Percentiles rank a stretch among this genome's conserved stretches.
These are phyloP conservation scores for Drosophila prostipennis DNA, from an alignment of 2,888 invertebrate genomes.

Conservation along the genomic window DNA sequence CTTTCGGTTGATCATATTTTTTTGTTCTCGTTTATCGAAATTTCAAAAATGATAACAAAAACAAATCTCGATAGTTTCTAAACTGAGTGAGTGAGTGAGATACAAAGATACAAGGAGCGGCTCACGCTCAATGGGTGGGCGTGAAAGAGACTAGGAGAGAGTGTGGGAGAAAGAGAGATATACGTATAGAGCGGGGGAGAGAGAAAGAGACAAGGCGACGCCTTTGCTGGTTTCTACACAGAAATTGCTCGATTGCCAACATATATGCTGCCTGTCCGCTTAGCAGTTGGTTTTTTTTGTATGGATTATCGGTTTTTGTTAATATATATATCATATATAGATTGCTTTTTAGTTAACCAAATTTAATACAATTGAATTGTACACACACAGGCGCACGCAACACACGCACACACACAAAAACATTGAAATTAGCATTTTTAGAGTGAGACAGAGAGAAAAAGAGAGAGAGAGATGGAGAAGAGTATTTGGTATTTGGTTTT, in stretches of 20 bases:
- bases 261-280: constrained; percentile 85
- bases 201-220: constrained; percentile 10
- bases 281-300: constrained; percentile 63
- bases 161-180: constrained; percentile 10
- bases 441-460: constrained; percentile 28
- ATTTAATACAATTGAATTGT: constrained; percentile 80
- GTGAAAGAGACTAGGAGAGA: constrained; percentile 28
- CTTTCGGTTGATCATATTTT: constrained; percentile 10
- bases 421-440: constrained; percentile 73
- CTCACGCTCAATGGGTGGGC: constrained; percentile 23
- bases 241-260: constrained; percentile 85
- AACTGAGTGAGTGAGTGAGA: constrained; percentile 24
- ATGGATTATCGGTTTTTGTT: constrained; percentile 37
- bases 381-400: constrained; percentile 57
- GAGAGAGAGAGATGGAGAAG: constrained; percentile 15
- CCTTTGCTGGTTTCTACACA: constrained; percentile 64
- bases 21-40: constrained; percentile 65
- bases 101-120: constrained; percentile 17
- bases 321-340: constrained; percentile 33
- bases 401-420: constrained; percentile 72
- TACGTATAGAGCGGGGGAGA: constrained; percentile 3
- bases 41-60: constrained; percentile 67
- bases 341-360: constrained; percentile 67
- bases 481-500: constrained; percentile 14
- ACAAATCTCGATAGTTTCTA: constrained; percentile 47